Base-by-base conservation (phyloP, 2,113 vertebrate species). In the Podarcis muralis region DNA sequence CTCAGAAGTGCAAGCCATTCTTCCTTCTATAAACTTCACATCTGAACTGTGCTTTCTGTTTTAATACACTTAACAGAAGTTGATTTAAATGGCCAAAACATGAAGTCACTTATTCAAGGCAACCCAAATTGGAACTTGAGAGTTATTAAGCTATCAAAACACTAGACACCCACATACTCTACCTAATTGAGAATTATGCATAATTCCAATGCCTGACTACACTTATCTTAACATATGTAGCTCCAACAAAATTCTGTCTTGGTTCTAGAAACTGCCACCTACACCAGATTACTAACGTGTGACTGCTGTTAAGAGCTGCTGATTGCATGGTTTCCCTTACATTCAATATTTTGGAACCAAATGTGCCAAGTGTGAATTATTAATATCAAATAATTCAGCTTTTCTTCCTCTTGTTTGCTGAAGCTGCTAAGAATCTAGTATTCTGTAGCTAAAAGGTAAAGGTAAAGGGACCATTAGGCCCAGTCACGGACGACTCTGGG, bases 301-400 rank as follows among this genome's bases (percentile, higher is more conserved):
- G 53, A 84, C 71, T 83, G 71, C 81, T 88, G 88, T 78, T 27
- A 66, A 30, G 91, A 88, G 37, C 69, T 57, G 77, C 4, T 53
- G 69, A 79, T 65, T 80, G 22, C 37, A 83, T 71, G 68, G 27
- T 71, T 71, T 22, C 35, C 84, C 25, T 80, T 85, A 16, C 4
- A 79, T 2, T 23, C 0, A 1, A 48, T 71, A 69, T 71, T 40
- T 77, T 0, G 8, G 65, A 65, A 62, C 11, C 69, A 66, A 86
- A 71, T 32, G 2, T 53, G 48, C 9, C 48, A 53, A 2, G 48
- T 12, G 57, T 2, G 48, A 4, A 65, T 30, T 13, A 81, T 0
- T 6, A 13, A 23, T 69, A 66, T 35, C 30, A 30, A 69, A 62
- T 20, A n/a, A 76, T 82, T 85, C 78, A 87, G 15, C 83, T 37